phyloP scores from a whole-genome alignment of 2,888 invertebrate genomes.

The Andrena camellia region DNA sequence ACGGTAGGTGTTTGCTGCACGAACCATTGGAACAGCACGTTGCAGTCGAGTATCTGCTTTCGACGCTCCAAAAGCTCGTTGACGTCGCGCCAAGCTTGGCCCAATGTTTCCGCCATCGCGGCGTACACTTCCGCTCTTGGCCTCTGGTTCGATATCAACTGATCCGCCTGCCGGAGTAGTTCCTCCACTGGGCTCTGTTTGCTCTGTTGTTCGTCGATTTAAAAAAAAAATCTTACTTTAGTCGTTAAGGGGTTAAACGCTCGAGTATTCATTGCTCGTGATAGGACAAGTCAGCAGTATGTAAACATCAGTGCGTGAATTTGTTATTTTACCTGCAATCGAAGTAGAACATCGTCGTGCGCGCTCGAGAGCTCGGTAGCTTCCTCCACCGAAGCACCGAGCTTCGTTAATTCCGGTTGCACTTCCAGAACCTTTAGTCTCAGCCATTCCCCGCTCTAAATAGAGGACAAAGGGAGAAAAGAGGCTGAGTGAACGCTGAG shows the following conservation, averaged over 20 bases:
- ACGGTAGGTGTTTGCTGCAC: neutral
- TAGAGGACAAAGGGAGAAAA: constrained; percentile 40
- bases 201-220: constrained; percentile 86
- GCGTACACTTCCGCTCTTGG: constrained; percentile 93
- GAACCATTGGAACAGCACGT: constrained; percentile 91
- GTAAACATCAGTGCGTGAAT: neutral
- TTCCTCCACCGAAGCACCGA: constrained; percentile 92
- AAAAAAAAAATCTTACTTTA: neutral
- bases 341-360: constrained; percentile 93
- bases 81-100: constrained; percentile 93
- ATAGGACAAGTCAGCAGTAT: neutral
- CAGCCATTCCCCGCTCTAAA: constrained; percentile 93
- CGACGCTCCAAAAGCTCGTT: constrained; percentile 92
- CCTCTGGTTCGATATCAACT: constrained; percentile 91
- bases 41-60: constrained; percentile 91
- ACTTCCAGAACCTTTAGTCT: constrained; percentile 94
- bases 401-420: constrained; percentile 92
- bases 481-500: neutral
- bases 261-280: neutral
- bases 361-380: constrained; percentile 91
- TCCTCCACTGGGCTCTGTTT: constrained; percentile 96
- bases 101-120: constrained; percentile 94
- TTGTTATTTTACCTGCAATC: constrained; percentile 89
- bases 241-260: neutral
- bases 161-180: constrained; percentile 94